Base-by-base conservation (phyloP, 2,888 invertebrate species). In the Anorthoa munda region DNA sequence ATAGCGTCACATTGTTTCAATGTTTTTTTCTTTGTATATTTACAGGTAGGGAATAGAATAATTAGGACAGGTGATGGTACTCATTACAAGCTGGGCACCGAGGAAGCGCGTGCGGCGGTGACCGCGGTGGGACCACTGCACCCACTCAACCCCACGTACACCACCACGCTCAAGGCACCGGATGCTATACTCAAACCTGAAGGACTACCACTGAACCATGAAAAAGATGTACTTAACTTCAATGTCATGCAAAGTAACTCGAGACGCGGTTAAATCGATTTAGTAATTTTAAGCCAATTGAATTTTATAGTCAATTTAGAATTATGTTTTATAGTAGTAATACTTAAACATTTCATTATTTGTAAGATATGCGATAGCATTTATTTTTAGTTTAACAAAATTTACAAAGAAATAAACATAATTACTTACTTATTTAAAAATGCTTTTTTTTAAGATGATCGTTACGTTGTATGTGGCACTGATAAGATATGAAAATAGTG, bases 21-120 rank as follows among this genome's bases (percentile, higher is more conserved):
- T 70, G 5, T 39, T 31, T 39, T 9, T 23, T 70, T 23, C n/a
- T 82, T n/a, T 66, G 9, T 48, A 51, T 39, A 71, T 56, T 80
- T 72, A 60, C 79, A 96, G 95, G 95, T 98, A 0, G 89, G 93
- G 77, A 97, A 97, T 77, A 95, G 98, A 50, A 97, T 97, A 9
- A 83, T 94, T 17, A 95, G 97, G 81, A 97, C 97, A 0, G 98
- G 98, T 0, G 98, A 98, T 87, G 97, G 97, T 0, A 96, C 95
- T 0, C 97, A 97, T 86, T 96, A 95, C 59, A 89, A 93, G 3
- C 96, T 97, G 11, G 96, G 96, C 1, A 92, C 88, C 45, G 94
- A 95, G 0, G 92, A 93, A 55, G 92, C 91, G 0, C 92, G 84
- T 67, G 77, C 88, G 2, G 86, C 90, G 0, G 94, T 95, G 0